Percentiles rank a stretch among this genome's conserved stretches.
Conservation (phyloP, 2,888 invertebrate species). For the Macropis europaea region DNA sequence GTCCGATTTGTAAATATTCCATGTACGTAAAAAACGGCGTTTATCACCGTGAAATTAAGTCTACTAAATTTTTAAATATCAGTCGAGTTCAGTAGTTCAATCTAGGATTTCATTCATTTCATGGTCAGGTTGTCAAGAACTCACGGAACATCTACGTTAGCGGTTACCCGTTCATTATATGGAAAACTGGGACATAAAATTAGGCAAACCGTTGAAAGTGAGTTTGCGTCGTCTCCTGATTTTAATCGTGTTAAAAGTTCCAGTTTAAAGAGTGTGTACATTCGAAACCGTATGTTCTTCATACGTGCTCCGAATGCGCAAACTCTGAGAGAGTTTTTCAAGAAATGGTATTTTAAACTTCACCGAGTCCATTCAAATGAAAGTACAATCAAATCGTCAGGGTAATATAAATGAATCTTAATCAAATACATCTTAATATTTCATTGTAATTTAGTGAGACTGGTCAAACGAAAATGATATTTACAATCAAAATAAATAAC, state of each 20-base stretch:
- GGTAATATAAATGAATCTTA: not conserved
- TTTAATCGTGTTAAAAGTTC: conserved; percentile 14
- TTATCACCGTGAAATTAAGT: no score
- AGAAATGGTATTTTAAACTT: not conserved
- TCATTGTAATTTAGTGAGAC: no score
- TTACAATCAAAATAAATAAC: no score
- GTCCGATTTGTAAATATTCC: no score
- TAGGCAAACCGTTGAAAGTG: conserved; percentile 21
- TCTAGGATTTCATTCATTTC: no score
- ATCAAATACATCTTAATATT: no score
- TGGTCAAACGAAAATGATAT: no score
- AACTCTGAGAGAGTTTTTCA: conserved; percentile 12
- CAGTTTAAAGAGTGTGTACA: conserved; percentile 1
- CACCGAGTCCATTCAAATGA: not conserved
- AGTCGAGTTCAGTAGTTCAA: no score
- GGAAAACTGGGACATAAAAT: not conserved
- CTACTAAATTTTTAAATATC: no score
- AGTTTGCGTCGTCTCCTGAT: not conserved
- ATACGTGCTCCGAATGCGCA: conserved; percentile 8
- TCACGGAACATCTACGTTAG: no score
- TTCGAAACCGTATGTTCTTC: conserved; percentile 13
- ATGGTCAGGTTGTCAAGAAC: no score
- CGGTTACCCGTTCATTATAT: not conserved
- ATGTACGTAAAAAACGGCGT: no score
- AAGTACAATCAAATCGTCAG: not conserved